Conservation (phyloP, 1,140 invertebrate genomes). For the Calycopis cecrops region DNA sequence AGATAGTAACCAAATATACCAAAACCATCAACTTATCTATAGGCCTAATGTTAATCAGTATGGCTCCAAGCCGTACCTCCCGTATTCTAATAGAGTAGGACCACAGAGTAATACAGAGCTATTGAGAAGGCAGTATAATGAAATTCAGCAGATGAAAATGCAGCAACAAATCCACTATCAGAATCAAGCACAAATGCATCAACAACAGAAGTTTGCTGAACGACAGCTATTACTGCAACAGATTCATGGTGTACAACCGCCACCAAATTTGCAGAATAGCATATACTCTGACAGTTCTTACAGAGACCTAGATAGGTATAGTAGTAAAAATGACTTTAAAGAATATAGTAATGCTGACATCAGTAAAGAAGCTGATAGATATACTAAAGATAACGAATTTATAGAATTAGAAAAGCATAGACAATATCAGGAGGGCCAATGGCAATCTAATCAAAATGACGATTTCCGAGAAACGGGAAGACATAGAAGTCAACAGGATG, state of each 20-base stretch:
- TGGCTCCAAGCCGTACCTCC: slow-evolving; percentile 64
- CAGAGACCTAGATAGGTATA: slow-evolving; percentile 61
- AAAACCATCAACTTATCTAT: slow-evolving; percentile 72
- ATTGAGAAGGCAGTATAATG: slow-evolving; percentile 76
- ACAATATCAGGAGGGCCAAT: slow-evolving; percentile 55
- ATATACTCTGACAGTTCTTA: slow-evolving; percentile 64
- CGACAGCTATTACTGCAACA: slow-evolving; percentile 73
- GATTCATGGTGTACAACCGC: slow-evolving; percentile 70
- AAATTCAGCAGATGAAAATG: slow-evolving; percentile 78
- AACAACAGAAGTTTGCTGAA: slow-evolving; percentile 78
- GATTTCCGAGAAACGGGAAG: slow-evolving; percentile 29
- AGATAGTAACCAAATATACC: slow-evolving; percentile 74
- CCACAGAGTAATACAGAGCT: slow-evolving; percentile 74
- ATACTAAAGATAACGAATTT: slow-evolving; percentile 56
- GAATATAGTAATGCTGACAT: slow-evolving; percentile 52
- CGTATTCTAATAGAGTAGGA: slow-evolving; percentile 69
- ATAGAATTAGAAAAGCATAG: slow-evolving; percentile 50
- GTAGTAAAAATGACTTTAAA: slow-evolving; percentile 66
- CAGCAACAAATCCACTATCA: slow-evolving; percentile 78
- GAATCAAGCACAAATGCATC: slow-evolving; percentile 77
- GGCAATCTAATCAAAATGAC: slow-evolving; percentile 47
- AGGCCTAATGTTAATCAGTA: slow-evolving; percentile 64
- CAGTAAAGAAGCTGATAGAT: slow-evolving; percentile 53
- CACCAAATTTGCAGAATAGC: slow-evolving; percentile 67
- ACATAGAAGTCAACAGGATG: slow-evolving; percentile 41